Base-by-base conservation (phyloP, 2,113 vertebrate species). In the Anser brachyrhynchus region DNA sequence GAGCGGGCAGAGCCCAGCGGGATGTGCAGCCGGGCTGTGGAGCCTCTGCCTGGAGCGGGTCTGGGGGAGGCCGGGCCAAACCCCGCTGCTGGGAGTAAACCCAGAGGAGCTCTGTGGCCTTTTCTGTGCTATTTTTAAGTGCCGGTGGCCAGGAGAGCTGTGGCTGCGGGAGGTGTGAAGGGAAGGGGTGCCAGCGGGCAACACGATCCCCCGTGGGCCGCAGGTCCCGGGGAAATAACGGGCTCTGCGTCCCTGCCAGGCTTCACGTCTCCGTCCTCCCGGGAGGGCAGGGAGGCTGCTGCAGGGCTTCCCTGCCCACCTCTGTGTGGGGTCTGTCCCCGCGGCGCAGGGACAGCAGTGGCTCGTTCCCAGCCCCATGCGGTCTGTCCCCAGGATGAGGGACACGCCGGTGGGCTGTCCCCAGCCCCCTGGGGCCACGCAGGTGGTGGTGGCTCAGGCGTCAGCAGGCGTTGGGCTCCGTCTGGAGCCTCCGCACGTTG, bases 71-170 rank as follows among this genome's bases (percentile, higher is more conserved):
- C n/a, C 29, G 22, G 49, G 37, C 43, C 92, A 86, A 81, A 64
- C 7, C 21, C n/a, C 23, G 35, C 73, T 41, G n/a, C 26, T 26
- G 61, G 43, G 49, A 44, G 39, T 31, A 73, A 80, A 55, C 31
- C 18, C 58, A 70, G 35, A 69, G 44, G 28, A 92, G 43, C 25
- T 73, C 64, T 72, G 51, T 79, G 93, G 93, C 86, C 80, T 94
- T 94, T 97, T 84, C 90, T 73, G 70, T 57, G 93, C 95, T 96
- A 87, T 95, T 96, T 96, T 95, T 93, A 96, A 93, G 61, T 18
- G 17, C 4, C 43, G 9, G 44, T 1, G 6, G 33, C 49, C 74
- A 58, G 83, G 39, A 37, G 89, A 95, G 65, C 43, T 87, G 80
- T 58, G 86, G 75, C 62, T 58, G 11, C 4, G 41, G 77, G 86